A percentile compares a stretch with the other conserved stretches of the same genome.
Conservation (phyloP, 2,797 vertebrate genomes). For the Premnoplex brunnescens region DNA sequence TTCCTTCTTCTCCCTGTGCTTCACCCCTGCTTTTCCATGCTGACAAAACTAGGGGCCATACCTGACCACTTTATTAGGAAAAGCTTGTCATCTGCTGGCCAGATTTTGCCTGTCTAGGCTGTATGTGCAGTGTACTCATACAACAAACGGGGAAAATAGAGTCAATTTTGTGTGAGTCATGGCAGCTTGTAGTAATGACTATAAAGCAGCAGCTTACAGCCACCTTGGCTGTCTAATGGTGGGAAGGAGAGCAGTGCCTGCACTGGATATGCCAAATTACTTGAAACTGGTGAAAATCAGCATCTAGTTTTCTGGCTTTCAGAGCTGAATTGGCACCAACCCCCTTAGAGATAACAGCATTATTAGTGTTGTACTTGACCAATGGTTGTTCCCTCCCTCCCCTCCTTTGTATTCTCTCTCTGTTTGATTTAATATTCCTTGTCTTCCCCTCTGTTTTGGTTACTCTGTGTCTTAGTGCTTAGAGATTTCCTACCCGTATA, state of each 20-base stretch:
- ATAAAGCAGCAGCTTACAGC: neutral
- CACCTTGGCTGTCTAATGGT: neutral
- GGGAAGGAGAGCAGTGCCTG: neutral
- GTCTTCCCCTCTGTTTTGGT: neutral
- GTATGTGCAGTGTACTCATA: neutral
- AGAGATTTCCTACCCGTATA: neutral
- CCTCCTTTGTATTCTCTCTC: neutral
- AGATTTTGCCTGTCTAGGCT: neutral
- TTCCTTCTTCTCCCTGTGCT: neutral
- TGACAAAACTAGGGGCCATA: neutral
- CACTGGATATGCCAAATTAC: neutral
- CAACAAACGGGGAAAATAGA: neutral
- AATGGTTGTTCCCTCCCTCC: neutral
- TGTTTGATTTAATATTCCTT: neutral
- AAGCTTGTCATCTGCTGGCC: neutral
- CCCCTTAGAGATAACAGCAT: neutral
- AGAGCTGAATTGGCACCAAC: neutral
- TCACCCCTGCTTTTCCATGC: neutral
- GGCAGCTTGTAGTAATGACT: neutral
- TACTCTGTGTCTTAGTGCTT: neutral
- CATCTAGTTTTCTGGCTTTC: neutral
- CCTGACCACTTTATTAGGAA: neutral
- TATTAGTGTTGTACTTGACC: neutral
- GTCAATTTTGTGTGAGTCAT: neutral
- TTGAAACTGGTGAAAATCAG: neutral